A percentile compares a stretch with the other conserved stretches of the same genome.
These are phyloP conservation scores for Atherinosoma microstoma DNA, from an alignment of 2,797 vertebrate species.

Conservation along the genomic window DNA sequence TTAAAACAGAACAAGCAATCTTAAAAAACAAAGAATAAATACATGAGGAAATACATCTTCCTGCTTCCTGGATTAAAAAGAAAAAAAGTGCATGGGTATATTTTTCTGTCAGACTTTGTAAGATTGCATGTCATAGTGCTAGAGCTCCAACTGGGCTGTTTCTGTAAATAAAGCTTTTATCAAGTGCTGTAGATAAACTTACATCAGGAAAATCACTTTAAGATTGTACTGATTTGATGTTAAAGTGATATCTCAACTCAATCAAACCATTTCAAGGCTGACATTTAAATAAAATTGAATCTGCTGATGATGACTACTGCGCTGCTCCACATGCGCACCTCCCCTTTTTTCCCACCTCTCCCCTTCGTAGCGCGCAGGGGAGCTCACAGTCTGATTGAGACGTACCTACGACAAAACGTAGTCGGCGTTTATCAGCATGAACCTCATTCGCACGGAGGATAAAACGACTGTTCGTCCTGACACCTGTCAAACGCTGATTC, in stretches of 20 bases:
- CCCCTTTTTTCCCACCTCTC: conserved; percentile 1
- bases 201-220: too few species aligned
- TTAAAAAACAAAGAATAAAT: too few species aligned
- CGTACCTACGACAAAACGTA: conserved; percentile 6
- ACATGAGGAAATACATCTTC: too few species aligned
- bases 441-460: not conserved
- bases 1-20: too few species aligned
- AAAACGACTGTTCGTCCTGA: not conserved
- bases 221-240: not conserved
- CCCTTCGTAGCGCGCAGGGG: conserved; percentile 11
- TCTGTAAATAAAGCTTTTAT: too few species aligned
- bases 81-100: too few species aligned
- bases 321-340: conserved; percentile 14
- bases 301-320: conserved; percentile 8
- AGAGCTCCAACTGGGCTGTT: too few species aligned
- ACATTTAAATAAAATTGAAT: not conserved
- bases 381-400: conserved; percentile 36
- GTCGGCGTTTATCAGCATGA: conserved; percentile 8
- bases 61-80: too few species aligned
- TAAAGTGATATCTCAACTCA: not conserved
- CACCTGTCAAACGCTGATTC: conserved; percentile 6
- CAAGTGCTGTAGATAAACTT: too few species aligned
- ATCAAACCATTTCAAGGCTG: not conserved
- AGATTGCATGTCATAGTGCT: too few species aligned
- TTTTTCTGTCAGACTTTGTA: too few species aligned